Conservation (phyloP, 2,797 vertebrate genomes). For the Eulemur rubriventer region DNA sequence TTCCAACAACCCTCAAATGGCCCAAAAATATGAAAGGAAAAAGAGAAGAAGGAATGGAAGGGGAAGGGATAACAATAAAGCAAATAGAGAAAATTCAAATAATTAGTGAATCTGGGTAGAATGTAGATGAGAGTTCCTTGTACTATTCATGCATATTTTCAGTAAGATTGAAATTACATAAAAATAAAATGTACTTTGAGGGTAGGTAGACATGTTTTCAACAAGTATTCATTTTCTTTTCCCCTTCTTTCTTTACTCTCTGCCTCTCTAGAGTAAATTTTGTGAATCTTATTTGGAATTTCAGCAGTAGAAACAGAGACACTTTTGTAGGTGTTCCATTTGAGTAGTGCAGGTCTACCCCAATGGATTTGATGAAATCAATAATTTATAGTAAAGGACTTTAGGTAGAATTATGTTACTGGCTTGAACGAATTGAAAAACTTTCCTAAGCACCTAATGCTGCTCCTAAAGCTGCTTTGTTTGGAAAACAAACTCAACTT, state of each 20-base stretch:
- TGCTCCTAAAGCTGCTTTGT: constrained; percentile 14
- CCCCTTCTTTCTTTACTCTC: background rate
- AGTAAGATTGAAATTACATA: background rate
- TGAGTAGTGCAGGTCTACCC: background rate
- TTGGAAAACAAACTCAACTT: constrained; percentile 25
- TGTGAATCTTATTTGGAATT: background rate
- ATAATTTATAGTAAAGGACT: background rate
- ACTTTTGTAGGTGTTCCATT: background rate
- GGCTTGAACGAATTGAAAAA: background rate
- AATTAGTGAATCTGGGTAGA: background rate
- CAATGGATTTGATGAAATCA: constrained; percentile 12
- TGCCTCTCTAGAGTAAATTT: background rate
- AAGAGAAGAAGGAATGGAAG: background rate
- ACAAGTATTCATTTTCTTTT: background rate
- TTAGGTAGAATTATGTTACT: background rate
- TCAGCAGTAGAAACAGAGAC: background rate
- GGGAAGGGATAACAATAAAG: background rate
- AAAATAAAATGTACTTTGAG: background rate
- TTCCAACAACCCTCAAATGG: background rate
- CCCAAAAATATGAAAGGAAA: background rate
- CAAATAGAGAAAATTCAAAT: background rate
- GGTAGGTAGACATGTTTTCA: background rate
- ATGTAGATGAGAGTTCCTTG: background rate
- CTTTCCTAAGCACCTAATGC: background rate
- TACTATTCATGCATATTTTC: background rate